Percentiles rank a stretch among this genome's conserved stretches.
Conservation (phyloP, 2,888 invertebrate genomes). For the Choristoneura rosaceana region DNA sequence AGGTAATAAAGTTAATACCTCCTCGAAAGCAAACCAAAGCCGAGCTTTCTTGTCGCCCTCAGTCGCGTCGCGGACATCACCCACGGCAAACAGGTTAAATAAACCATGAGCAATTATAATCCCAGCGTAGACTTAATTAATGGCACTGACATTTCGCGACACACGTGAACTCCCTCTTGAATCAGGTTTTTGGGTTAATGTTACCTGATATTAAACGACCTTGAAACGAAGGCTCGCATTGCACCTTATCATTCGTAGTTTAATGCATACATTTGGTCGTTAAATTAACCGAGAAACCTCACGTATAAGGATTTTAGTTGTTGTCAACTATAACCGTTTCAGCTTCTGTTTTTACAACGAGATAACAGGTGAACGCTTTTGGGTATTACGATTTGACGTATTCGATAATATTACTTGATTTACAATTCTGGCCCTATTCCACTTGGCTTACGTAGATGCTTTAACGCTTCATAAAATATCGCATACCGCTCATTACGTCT, state of each 20-base stretch:
- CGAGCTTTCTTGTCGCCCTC: constrained; percentile 42
- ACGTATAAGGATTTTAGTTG: constrained; percentile 3
- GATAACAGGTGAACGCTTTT: neutral
- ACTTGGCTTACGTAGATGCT: constrained; percentile 53
- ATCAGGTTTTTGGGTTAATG: constrained; percentile 62
- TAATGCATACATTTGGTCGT: neutral
- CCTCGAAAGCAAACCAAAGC: neutral
- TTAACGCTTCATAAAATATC: constrained; percentile 33
- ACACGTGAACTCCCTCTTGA: constrained; percentile 41
- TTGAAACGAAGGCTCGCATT: constrained; percentile 55
- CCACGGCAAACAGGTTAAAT: constrained; percentile 64
- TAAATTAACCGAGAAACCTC: neutral
- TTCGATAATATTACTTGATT: constrained; percentile 27
- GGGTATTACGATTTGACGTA: constrained; percentile 15
- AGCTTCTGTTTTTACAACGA: neutral
- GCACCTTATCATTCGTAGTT: constrained; percentile 51
- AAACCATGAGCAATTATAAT: constrained; percentile 56
- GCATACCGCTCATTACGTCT: constrained; percentile 26
- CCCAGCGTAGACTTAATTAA: constrained; percentile 63
- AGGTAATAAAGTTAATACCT: neutral
- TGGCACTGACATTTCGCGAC: constrained; percentile 55
- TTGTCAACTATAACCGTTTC: neutral
- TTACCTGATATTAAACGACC: constrained; percentile 54
- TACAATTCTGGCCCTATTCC: constrained; percentile 59
- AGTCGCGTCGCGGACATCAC: constrained; percentile 62